These are phyloP conservation scores for Adoxophyes honmai DNA, from an alignment of 1,140 invertebrate genomes.

Conservation along the genomic window DNA sequence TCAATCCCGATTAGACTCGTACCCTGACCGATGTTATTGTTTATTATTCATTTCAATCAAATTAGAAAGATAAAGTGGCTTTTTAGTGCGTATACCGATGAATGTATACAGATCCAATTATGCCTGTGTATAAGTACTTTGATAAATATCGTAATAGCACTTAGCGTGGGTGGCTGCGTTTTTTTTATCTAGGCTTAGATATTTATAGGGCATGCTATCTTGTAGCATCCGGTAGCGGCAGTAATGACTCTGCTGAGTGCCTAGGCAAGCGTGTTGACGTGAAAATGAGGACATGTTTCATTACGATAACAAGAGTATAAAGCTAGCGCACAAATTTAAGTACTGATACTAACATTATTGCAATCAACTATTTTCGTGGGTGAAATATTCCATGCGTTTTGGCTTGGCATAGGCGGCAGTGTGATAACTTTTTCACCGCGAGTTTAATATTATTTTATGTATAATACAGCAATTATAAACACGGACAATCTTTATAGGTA, in stretches of 20 bases:
- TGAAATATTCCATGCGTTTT: no score
- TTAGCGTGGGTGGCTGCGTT: not conserved
- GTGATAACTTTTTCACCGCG: no score
- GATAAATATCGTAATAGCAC: not conserved
- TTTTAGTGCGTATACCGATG: not conserved
- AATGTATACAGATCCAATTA: no score
- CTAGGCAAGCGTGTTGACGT: not conserved
- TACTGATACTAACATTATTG: no score
- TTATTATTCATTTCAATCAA: not conserved
- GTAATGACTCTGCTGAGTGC: not conserved
- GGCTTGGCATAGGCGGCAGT: no score
- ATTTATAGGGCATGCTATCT: conserved; percentile 2
- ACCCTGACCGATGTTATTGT: not conserved
- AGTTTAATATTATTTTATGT: no score
- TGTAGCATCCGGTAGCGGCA: not conserved
- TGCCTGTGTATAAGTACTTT: not conserved
- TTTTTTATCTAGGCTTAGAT: conserved; percentile 5
- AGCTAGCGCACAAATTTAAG: not conserved
- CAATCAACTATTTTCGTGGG: no score
- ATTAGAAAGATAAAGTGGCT: not conserved
- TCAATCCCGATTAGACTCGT: not conserved
- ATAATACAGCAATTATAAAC: no score
- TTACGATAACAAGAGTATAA: not conserved
- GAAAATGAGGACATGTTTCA: not conserved
- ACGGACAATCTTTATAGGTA: no score